Evolutionary conservation across 2,113 vertebrate species (phyloP).

Genomic region (Myotis lucifugus): DNA sequence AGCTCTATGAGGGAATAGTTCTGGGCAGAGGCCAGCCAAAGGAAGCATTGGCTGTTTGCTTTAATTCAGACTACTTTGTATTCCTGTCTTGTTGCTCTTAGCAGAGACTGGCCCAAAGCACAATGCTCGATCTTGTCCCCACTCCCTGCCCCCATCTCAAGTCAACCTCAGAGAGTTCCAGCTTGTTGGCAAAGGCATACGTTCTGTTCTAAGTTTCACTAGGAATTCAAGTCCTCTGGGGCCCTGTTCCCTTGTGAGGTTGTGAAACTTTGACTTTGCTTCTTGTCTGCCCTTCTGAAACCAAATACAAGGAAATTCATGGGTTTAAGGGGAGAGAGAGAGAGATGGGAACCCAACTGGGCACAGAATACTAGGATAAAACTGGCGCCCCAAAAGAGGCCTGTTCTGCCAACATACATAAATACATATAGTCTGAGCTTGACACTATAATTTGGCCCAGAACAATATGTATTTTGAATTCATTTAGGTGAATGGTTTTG

Average conservation of each 20-base stretch:
- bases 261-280: constrained; percentile 46
- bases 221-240: constrained; percentile 51
- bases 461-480: constrained; percentile 75
- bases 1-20: background rate
- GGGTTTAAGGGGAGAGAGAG: constrained; percentile 56
- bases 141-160: constrained; percentile 67
- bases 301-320: constrained; percentile 48
- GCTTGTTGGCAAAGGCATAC: constrained; percentile 76
- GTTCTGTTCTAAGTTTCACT: constrained; percentile 71
- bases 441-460: constrained; percentile 29
- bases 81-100: background rate
- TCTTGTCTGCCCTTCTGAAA: constrained; percentile 68
- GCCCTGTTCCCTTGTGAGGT: constrained; percentile 7
- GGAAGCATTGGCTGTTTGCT: background rate
- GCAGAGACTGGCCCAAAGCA: constrained; percentile 15
- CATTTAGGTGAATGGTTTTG: constrained; percentile 61
- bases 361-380: constrained; percentile 1
- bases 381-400: background rate
- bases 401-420: background rate
- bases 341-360: constrained; percentile 68
- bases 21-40: background rate
- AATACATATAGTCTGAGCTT: constrained; percentile 30
- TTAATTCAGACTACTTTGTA: background rate
- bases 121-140: constrained; percentile 75
- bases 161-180: constrained; percentile 74